These are phyloP conservation scores for Agriopis marginaria DNA, from an alignment of 2,888 invertebrate species.

Conservation along the genomic window DNA sequence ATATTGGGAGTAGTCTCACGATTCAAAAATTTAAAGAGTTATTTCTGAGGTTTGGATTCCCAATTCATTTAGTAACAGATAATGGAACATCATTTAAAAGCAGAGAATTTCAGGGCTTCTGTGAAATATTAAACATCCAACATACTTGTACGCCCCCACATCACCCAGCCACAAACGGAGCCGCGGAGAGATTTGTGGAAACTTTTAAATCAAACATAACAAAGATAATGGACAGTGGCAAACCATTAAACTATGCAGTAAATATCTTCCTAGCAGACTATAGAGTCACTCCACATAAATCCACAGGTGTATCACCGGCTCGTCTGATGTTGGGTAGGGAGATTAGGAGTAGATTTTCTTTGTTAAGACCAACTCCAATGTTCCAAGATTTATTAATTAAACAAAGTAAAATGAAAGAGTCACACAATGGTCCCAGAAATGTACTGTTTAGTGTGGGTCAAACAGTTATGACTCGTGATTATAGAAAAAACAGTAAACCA, in stretches of 20 bases:
- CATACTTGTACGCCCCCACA: neutral
- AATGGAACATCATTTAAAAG: neutral
- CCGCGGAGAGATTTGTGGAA: neutral
- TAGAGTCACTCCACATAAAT: neutral
- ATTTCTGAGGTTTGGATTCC: neutral
- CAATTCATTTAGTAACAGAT: neutral
- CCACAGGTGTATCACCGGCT: neutral
- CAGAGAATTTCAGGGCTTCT: neutral
- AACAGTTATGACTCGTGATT: neutral
- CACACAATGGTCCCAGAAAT: neutral
- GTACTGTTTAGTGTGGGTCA: neutral
- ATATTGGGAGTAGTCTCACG: too few relatives aligned
- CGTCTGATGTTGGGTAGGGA: neutral
- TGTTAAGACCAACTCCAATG: neutral
- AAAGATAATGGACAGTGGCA: neutral
- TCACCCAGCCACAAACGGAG: neutral
- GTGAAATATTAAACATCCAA: neutral
- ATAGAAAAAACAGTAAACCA: neutral
- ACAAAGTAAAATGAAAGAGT: neutral
- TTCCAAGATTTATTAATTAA: neutral
- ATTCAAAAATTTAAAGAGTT: neutral
- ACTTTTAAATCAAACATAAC: neutral
- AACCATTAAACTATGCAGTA: neutral
- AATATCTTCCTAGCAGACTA: neutral
- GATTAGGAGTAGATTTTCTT: neutral